Conservation (phyloP, 2,797 vertebrate genomes). For the Loris lydekkerianus region DNA sequence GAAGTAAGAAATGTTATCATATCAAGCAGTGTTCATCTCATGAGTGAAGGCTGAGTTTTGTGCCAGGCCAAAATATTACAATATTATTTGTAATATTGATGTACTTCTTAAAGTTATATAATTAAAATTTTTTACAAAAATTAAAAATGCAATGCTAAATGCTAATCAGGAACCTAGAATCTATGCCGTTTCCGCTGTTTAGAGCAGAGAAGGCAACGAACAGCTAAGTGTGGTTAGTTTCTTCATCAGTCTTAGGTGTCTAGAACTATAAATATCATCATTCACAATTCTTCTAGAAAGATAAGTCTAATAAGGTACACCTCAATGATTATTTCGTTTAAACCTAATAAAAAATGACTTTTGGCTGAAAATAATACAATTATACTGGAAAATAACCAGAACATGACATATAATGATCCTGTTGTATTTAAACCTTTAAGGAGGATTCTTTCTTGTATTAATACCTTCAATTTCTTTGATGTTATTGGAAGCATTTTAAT, state of each 20-base stretch:
- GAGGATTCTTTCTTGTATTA: background rate
- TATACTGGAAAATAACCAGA: background rate
- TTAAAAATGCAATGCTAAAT: background rate
- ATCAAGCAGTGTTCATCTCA: background rate
- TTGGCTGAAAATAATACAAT: background rate
- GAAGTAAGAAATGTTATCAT: background rate
- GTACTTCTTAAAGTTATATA: background rate
- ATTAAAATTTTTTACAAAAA: constrained; percentile 4
- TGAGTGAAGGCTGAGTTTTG: background rate
- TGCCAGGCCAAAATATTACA: background rate
- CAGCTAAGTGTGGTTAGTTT: background rate
- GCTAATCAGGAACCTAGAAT: background rate
- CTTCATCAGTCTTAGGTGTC: background rate
- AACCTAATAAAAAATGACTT: background rate
- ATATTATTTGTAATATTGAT: constrained; percentile 5
- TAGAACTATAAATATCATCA: background rate
- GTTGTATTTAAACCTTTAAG: background rate
- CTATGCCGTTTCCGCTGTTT: background rate
- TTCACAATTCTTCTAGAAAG: background rate
- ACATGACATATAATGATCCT: background rate
- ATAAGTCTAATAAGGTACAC: background rate
- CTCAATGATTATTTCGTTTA: background rate
- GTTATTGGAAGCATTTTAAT: background rate
- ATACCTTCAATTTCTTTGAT: background rate
- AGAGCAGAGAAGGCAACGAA: background rate